These are phyloP conservation scores for Notarius lentiginosus DNA, from an alignment of 2,113 vertebrate genomes.

Conservation along the genomic window DNA sequence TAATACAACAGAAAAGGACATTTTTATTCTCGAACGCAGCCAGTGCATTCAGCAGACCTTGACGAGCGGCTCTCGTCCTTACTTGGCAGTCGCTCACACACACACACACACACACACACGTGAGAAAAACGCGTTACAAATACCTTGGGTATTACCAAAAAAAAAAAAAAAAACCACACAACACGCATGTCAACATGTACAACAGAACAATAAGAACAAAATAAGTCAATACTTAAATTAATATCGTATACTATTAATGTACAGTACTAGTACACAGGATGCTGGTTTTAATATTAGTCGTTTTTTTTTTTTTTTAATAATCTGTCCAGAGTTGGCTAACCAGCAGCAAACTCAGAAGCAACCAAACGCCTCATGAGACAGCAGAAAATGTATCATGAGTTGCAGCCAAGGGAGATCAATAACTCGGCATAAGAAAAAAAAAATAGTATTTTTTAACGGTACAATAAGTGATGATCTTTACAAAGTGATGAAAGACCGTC, in stretches of 20 bases:
- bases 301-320: slow-evolving; percentile 27
- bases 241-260: slow-evolving; percentile 50
- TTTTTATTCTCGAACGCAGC: slow-evolving; percentile 56
- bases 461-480: slow-evolving; percentile 65
- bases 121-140: slow-evolving; percentile 41
- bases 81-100: slow-evolving; percentile 45
- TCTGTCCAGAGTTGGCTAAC: slow-evolving; percentile 78
- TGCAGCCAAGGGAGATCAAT: neutral
- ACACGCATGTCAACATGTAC: slow-evolving; percentile 39
- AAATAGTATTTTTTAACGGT: slow-evolving; percentile 50
- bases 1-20: slow-evolving; percentile 30
- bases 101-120: slow-evolving; percentile 45
- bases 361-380: slow-evolving; percentile 31
- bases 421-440: neutral
- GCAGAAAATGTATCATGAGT: neutral
- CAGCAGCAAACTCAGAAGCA: slow-evolving; percentile 82
- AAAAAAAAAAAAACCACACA: slow-evolving; percentile 28
- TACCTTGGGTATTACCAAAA: slow-evolving; percentile 19
- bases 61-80: slow-evolving; percentile 44
- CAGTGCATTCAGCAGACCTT: slow-evolving; percentile 56
- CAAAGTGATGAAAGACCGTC: slow-evolving; percentile 63
- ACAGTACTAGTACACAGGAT: slow-evolving; percentile 52
- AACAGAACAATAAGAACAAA: slow-evolving; percentile 52
- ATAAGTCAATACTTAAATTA: slow-evolving; percentile 54
- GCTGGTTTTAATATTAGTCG: slow-evolving; percentile 57